Percentiles rank a stretch among this genome's conserved stretches.
phyloP scores from a whole-genome alignment of 2,113 vertebrate genomes.

The Nestor notabilis region DNA sequence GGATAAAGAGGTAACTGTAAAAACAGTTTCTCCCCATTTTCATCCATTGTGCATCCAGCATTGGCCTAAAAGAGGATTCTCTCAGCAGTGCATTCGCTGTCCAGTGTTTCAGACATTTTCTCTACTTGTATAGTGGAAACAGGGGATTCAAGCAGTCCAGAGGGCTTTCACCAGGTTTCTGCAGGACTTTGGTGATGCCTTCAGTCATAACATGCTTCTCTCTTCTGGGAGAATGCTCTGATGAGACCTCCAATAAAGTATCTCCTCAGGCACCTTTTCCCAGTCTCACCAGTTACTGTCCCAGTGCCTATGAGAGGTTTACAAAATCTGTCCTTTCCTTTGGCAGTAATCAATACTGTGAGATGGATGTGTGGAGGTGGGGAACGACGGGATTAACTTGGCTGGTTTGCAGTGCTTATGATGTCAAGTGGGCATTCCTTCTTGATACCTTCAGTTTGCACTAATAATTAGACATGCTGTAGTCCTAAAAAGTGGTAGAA shows the following conservation, averaged over 20 bases:
- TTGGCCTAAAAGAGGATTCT: neutral
- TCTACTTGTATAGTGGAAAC: neutral
- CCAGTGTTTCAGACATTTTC: neutral
- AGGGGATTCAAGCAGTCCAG: neutral
- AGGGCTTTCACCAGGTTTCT: neutral
- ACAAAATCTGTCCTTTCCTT: neutral
- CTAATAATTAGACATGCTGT: neutral
- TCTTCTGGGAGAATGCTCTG: neutral
- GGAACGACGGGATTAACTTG: neutral
- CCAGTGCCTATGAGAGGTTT: accelerated
- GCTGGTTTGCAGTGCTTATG: neutral
- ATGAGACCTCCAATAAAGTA: neutral
- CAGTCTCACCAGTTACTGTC: neutral
- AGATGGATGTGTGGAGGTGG: neutral
- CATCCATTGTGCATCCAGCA: neutral
- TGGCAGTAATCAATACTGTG: neutral
- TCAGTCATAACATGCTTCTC: neutral
- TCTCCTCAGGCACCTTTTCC: neutral
- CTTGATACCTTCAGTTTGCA: neutral
- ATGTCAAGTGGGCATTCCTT: neutral
- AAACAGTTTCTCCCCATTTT: neutral
- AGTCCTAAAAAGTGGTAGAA: neutral
- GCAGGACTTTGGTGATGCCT: accelerated
- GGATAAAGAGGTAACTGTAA: neutral
- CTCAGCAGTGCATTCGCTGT: neutral